These are phyloP conservation scores for Diarsia dahlii DNA, from an alignment of 2,888 invertebrate species.

Conservation along the genomic window DNA sequence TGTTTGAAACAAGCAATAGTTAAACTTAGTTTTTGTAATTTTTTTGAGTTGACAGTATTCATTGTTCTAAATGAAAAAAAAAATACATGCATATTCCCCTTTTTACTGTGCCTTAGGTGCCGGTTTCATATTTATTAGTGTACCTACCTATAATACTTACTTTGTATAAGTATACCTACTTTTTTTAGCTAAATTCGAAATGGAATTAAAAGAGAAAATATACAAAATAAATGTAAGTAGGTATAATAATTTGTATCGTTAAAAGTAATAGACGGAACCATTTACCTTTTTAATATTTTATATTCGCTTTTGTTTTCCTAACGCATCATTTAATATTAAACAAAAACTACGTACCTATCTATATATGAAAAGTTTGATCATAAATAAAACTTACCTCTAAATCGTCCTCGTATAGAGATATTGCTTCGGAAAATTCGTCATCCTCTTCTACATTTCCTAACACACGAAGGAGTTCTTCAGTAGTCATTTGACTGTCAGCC, in stretches of 20 bases:
- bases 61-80: slow-evolving; percentile 20
- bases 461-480: too few species aligned
- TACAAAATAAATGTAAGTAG: slow-evolving; percentile 35
- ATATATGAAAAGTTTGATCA: slow-evolving; percentile 15
- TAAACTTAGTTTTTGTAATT: slow-evolving; percentile 24
- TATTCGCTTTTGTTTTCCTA: slow-evolving; percentile 37
- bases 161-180: slow-evolving; percentile 39
- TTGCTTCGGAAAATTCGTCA: too few species aligned
- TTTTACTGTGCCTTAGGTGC: slow-evolving; percentile 33
- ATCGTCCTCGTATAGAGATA: neutral
- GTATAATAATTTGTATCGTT: slow-evolving; percentile 36
- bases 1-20: slow-evolving; percentile 24
- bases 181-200: slow-evolving; percentile 33
- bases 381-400: slow-evolving; percentile 28
- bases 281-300: slow-evolving; percentile 40
- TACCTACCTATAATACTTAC: slow-evolving; percentile 43
- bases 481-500: too few species aligned
- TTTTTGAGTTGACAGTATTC: slow-evolving; percentile 23
- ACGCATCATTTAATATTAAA: slow-evolving; percentile 43
- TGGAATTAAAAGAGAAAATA: slow-evolving; percentile 37
- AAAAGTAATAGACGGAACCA: slow-evolving; percentile 34
- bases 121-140: slow-evolving; percentile 36
- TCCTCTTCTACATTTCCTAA: too few species aligned
- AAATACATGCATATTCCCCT: neutral
- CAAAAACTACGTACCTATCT: slow-evolving; percentile 34